Base-by-base conservation (phyloP, 2,113 vertebrate species). In the Centropristis striata region DNA sequence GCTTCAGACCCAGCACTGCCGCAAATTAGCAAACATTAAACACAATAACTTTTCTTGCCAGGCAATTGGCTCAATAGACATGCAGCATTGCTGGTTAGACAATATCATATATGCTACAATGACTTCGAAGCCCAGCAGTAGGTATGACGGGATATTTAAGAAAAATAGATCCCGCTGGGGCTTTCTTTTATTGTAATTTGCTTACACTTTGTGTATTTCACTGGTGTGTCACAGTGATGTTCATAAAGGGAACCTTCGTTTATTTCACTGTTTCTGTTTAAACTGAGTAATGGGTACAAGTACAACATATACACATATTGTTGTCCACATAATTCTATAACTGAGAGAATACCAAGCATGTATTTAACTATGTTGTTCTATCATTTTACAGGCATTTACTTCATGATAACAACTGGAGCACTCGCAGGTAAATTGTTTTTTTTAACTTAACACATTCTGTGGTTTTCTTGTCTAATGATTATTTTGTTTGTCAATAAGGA, bases 341-440 rank as follows among this genome's bases (percentile, higher is more conserved):
- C 13, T 12, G 15, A 70, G 18, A n/a, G 25, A 12, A 70, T 44
- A 57, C 9, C 37, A 20, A 69, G 5, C 15, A 44, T 16, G 15
- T 9, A 11, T 32, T 5, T 25, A 4, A 60, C 23, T 41, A 14
- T 39, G 11, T 58, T 14, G 18, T n/a, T 13, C 3, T 4, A 21
- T 25, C n/a, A 15, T n/a, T 8, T 20, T 2, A 27, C 54, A 84
- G 81, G 75, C 18, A 42, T 78, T 42, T 73, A 15, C 23, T 23
- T 78, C 28, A n/a, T 55, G 12, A 63, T 83, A 37, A 55, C 27
- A 61, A 8, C 28, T 21, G 61, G 18, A 47, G 28, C n/a, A 5
- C 47, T 61, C 5, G 47, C 63, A 49, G 81, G 81, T 83, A 63
- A 69, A 16, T 18, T 15, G 7, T 59, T 20, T 23, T 42, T 32